Base-by-base conservation (phyloP, 2,888 invertebrate genomes). In the Microplitis manilae region DNA sequence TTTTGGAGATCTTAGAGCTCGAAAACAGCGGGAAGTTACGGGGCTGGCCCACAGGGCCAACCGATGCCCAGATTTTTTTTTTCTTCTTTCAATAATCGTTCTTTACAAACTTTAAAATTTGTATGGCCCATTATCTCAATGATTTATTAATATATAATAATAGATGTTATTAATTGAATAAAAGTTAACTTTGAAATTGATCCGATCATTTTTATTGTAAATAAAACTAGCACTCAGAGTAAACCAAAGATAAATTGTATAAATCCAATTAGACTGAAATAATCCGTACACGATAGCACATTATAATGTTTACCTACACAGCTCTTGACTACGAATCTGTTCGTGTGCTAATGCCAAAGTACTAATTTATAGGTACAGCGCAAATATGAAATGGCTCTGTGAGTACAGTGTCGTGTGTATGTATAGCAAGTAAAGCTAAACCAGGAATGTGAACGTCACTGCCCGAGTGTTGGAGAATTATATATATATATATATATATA, bases 211-310 rank as follows among this genome's bases (percentile, higher is more conserved):
- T 17, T 70, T 41, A 20, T 70, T n/a, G 17, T 50, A 59, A 70
- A 59, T 59, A n/a, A 30, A 30, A 38, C 38, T 30, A 9, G 65
- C 38, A 30, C 59, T n/a, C 13, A 41, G 20, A 72, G 41, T 41
- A 40, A 64, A 62, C 64, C 72, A 73, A 73, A 67, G 61, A 83
- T 83, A 86, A 86, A 86, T 87, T 87, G 84, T 86, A 84, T 87
- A 86, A 84, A 88, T 87, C 89, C 87, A 89, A 89, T 89, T 88
- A 88, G 86, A 86, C 83, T 87, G 84, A 85, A 86, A 87, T 88
- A 89, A 88, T 88, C 88, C 89, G 78, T 80, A 85, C 81, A 84
- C 84, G 83, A 83, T 85, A 84, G 84, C 68, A 39, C 73, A 73
- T 40, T 73, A 59, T 39, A 71, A 62, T 30, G 67, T 65, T 30